Base-by-base conservation (phyloP, 2,888 invertebrate species). In the Xanthorhoe spadicearia region DNA sequence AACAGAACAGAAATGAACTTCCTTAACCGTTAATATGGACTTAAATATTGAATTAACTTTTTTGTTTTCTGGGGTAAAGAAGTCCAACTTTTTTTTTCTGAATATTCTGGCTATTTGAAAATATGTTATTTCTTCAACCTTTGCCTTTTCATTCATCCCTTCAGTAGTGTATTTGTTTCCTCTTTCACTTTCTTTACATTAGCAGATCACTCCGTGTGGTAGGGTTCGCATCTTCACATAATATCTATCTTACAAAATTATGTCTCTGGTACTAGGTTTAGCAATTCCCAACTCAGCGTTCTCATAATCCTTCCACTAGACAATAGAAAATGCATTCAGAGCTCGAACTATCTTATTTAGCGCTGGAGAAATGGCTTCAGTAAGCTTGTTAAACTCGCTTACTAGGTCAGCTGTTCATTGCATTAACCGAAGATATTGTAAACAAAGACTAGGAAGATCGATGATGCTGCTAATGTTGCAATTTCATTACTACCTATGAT, bases 381-480 rank as follows among this genome's bases (percentile, higher is more conserved):
- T 77, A 79, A 78, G 73, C 77, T 78, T 72, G 77, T 80, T 80
- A 81, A 73, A 74, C 67, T 66, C 64, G 71, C 69, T 74, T 74
- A 74, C 67, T 68, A 66, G 74, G 72, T 77, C 77, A 72, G 66
- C 74, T 56, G 71, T 66, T 73, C 71, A 68, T 64, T 68, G 55
- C 35, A 69, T 68, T 64, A 65, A 56, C 72, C 57, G 58, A 56
- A 60, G 23, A 54, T 61, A 65, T 57, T 68, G 69, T 70, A 69
- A 72, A 74, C 72, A 58, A 66, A 58, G 38, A 28, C 46, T 28
- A 58, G 43, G 49, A 54, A 58, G 61, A 66, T 66, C 17, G 57
- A 53, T 61, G 53, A 66, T 58, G 57, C 53, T 54, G 53, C 57
- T 61, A 48, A 53, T 59, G 58, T 54, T 67, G 66, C 59, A 56